Base-by-base conservation (phyloP, 23 tunicate genomes). In the Botrylloides violaceus region DNA sequence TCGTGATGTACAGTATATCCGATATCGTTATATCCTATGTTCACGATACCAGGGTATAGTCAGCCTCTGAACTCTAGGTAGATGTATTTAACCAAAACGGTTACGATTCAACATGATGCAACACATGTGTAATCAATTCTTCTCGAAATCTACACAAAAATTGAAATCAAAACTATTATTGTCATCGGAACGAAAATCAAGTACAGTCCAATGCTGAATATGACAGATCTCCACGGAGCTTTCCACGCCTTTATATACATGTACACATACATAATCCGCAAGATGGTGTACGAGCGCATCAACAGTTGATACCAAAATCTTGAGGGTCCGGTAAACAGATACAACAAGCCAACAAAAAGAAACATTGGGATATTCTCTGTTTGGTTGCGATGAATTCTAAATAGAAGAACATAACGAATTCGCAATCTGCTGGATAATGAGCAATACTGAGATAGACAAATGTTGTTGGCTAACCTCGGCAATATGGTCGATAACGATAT, bases 221-320 rank as follows among this genome's bases (percentile, higher is more conserved):
- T 39, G 53, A 83, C 78, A 2, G 90, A 83, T 21, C 90, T 76
- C 32, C 37, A 37, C 0, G 90, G 90, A 2, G 90, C 82, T 2
- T 32, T 75, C 23, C 31, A 60, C 49, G 61, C 48, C n/a, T 33
- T 35, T 64, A 56, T 61, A 80, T 83, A 83, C 3, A 78, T 72
- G 35, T 29, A 32, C 9, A 77, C 24, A 29, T 83, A 83, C 28
- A 71, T 20, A 9, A 70, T 36, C 66, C 90, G 72, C 0, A 71
- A 34, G 56, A 59, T 2, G 9, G 90, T 70, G 78, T 56, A 83
- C 61, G 33, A 33, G 34, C 90, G 73, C 38, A 77, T 35, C 58
- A 50, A 27, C 72, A 43, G 37, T 3, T 32, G 32, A 73, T 65
- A 83, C 65, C 48, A 66, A 34, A 33, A 70, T 19, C 34, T 63